Base-by-base conservation (phyloP, 2,113 vertebrate genomes). In the Maccullochella peelii region DNA sequence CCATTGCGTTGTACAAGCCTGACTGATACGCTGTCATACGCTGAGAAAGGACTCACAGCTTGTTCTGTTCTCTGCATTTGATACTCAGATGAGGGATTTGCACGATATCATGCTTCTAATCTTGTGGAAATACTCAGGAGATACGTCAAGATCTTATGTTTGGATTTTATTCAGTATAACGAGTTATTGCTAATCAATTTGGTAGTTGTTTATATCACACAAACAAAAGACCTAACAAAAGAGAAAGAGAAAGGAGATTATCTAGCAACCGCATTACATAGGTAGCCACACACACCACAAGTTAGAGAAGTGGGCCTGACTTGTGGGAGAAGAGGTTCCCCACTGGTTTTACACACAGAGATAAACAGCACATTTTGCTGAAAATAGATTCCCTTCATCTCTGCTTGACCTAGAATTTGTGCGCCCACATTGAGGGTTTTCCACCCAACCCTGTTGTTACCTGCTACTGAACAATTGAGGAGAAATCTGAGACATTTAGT, bases 341-440 rank as follows among this genome's bases (percentile, higher is more conserved):
- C 77, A 55, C 52, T 67, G 72, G 69, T 86, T 90, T 91, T 82
- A 76, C 82, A 89, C 87, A 54, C 86, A 84, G 82, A 91, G 85
- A 92, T 90, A 92, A 93, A 93, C 87, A 89, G 78, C 79, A 80
- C 76, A 86, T 91, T 88, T 82, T 55, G 79, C 90, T 85, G 71
- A 84, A 93, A 94, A 93, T 92, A 93, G 91, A 90, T 88, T 75
- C 55, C 81, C 85, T 89, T 93, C 88, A 89, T 90, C 82, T 92
- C 54, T 23, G 14, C 86, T 86, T 87, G 90, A 83, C 88, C 88
- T 88, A 86, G 77, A 89, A 92, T 92, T 86, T 90, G 80, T 71
- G 68, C 14, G 52, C 80, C 92, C 92, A 89, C 93, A 85, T 23
- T 82, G 84, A 86, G 70, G 90, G 57, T 79, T 90, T 81, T 81